Evolutionary conservation across 35 echinoderm and acorn worm genomes (phyloP), one percentile per base, ranked within the genome.

Genomic region (Heliocidaris tuberculata): DNA sequence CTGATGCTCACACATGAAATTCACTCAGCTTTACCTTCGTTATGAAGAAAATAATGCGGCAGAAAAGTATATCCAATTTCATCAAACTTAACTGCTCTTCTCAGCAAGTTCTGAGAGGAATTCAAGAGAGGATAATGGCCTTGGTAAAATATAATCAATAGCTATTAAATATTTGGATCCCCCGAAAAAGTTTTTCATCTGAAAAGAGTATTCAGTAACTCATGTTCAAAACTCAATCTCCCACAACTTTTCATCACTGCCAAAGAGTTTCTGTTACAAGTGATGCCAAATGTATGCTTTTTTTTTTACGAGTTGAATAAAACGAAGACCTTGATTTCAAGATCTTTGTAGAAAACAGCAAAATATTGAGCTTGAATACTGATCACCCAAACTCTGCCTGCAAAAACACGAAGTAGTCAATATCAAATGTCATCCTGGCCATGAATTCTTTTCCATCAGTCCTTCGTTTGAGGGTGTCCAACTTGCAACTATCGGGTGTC

Each of bases 301-400:
- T 0, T 21, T 70, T n/a, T 0, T 60, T 2, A 12, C 12, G 0
- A 19, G 59, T 60, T 78, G 65, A 78, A 78, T 27, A 24, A 78
- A 78, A 78, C 27, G 7, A 78, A 70, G 27, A 78, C 21, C 27
- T 24, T 78, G 65, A 78, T 27, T 78, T 78, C 65, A 78, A 78
- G 24, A 78, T 78, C 65, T 78, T 19, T 78, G 19, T 21, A 78
- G 65, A n/a, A 78, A 78, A 78, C 27, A n/a, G 65, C 19, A 78
- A 78, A 78, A 78, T 78, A 78, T 78, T 78, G 65, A 78, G 27
- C 65, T 24, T 78, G 65, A 78, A 78, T 78, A 78, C 65, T 78
- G 65, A 78, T 78, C 65, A 27, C 27, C 65, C 19, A n/a, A 78
- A 78, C 17, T 78, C 65, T 27, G 65, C 65, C 65, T 78, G 65